Evolutionary conservation across 2,797 vertebrate species (phyloP).

Genomic region (Champsocephalus gunnari): DNA sequence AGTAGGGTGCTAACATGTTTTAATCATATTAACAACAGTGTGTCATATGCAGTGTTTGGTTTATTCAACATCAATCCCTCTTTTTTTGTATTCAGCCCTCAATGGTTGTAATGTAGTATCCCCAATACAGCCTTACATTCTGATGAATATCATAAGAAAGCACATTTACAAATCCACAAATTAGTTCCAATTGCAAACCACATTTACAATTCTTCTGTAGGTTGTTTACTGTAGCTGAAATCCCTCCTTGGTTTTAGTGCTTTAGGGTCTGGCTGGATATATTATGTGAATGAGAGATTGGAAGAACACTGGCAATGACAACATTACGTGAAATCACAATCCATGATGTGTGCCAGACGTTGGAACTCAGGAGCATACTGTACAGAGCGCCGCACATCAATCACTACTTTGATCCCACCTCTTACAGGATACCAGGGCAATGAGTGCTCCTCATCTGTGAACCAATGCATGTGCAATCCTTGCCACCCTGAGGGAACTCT

Average conservation of each 20-base stretch:
- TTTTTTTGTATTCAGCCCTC: constrained; percentile 30
- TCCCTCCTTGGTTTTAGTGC: constrained; percentile 32
- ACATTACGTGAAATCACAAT: constrained; percentile 62
- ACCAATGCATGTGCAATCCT: constrained; percentile 78
- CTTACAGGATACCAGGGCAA: constrained; percentile 75
- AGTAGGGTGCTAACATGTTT: background rate
- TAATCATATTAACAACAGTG: constrained; percentile 11
- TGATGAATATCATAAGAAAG: constrained; percentile 42
- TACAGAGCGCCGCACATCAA: constrained; percentile 64
- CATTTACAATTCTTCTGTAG: background rate
- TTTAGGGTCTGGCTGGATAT: constrained; percentile 32
- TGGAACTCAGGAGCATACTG: constrained; percentile 40
- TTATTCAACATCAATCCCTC: constrained; percentile 27
- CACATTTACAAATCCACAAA: constrained; percentile 43
- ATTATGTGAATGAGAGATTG: constrained; percentile 57
- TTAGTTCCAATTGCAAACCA: constrained; percentile 34
- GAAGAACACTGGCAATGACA: constrained; percentile 52
- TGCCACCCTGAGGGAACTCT: constrained; percentile 76
- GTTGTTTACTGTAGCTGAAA: constrained; percentile 28
- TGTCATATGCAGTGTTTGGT: constrained; percentile 21
- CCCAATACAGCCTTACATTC: constrained; percentile 35
- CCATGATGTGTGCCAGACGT: constrained; percentile 52
- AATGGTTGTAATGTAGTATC: constrained; percentile 44
- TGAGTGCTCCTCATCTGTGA: constrained; percentile 78
- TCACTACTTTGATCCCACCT: constrained; percentile 76